Conservation (phyloP, 92 coral and sea anemone genomes). For the Bergia puertoricense region DNA sequence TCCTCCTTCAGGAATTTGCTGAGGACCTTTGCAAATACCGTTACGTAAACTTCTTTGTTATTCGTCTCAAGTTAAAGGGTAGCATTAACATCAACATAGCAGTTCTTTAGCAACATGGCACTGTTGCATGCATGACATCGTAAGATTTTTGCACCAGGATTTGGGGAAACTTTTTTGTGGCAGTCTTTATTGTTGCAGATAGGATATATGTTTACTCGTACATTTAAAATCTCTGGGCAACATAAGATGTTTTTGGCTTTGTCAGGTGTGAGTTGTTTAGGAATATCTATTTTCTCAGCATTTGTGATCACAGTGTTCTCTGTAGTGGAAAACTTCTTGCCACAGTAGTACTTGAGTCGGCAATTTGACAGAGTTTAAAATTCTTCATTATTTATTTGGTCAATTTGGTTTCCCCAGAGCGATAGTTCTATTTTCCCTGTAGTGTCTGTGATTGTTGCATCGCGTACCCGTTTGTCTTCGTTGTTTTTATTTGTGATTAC, state of each 20-base stretch:
- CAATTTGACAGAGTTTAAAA: slow-evolving; percentile 33
- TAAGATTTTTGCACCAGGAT: slow-evolving; percentile 31
- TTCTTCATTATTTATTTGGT: slow-evolving; percentile 21
- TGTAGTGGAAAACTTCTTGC: slow-evolving; percentile 14
- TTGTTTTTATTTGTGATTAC: not conserved
- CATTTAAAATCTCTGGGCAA: slow-evolving; percentile 43
- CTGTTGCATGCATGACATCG: slow-evolving; percentile 39
- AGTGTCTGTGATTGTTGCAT: slow-evolving; percentile 6
- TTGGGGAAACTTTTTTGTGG: slow-evolving; percentile 25
- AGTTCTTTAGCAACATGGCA: slow-evolving; percentile 36
- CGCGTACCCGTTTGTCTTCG: not conserved
- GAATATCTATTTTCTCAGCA: slow-evolving; percentile 1
- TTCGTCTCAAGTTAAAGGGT: slow-evolving; percentile 31
- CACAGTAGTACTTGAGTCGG: slow-evolving; percentile 28
- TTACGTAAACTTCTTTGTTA: slow-evolving; percentile 6
- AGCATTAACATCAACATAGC: slow-evolving; percentile 21
- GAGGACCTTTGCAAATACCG: slow-evolving; percentile 26
- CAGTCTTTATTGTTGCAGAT: slow-evolving; percentile 41
- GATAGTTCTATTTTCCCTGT: slow-evolving; percentile 2
- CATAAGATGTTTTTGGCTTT: slow-evolving; percentile 16
- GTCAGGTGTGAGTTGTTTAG: not conserved
- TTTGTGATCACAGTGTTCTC: slow-evolving; percentile 1
- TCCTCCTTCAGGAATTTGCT: slow-evolving; percentile 25
- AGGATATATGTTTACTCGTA: slow-evolving; percentile 15
- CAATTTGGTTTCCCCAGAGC: not conserved